Percentiles rank a stretch among this genome's conserved stretches.
phyloP scores from a whole-genome alignment of 1,140 invertebrate species.

The Drosophila nikananu region DNA sequence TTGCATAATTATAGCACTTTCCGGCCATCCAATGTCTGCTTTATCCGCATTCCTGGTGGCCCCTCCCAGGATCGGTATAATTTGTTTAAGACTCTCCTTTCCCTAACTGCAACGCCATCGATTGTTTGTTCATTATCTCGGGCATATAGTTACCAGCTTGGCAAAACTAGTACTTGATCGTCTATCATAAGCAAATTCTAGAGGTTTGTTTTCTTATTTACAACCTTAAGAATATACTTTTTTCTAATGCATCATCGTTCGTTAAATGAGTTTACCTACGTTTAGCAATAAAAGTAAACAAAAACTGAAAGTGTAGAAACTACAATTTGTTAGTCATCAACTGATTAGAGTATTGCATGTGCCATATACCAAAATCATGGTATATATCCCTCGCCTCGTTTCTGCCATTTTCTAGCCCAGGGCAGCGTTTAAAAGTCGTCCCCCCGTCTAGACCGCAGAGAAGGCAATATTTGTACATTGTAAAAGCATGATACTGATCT shows the following conservation, averaged over 20 bases:
- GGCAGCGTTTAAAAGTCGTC: conserved; percentile 37
- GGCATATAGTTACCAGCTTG: conserved; percentile 11
- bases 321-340: too few relatives aligned
- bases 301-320: neutral
- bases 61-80: conserved; percentile 56
- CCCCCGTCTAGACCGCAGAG: conserved; percentile 25
- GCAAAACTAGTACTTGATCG: neutral
- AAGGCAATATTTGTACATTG: conserved; percentile 78
- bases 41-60: conserved; percentile 54
- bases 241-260: neutral
- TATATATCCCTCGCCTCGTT: conserved; percentile 13
- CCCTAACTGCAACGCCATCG: conserved; percentile 31
- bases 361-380: neutral
- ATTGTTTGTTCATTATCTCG: conserved; percentile 46
- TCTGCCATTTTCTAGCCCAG: conserved; percentile 45
- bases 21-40: conserved; percentile 42
- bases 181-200: too few relatives aligned
- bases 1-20: conserved; percentile 84
- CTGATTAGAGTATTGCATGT: conserved; percentile 48
- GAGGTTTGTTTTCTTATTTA: neutral
- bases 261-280: neutral
- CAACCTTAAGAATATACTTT: neutral
- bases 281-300: neutral
- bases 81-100: conserved; percentile 61
- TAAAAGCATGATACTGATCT: conserved; percentile 78